These are phyloP conservation scores for Eupithecia vulgata DNA, from an alignment of 2,888 invertebrate genomes.

Conservation along the genomic window DNA sequence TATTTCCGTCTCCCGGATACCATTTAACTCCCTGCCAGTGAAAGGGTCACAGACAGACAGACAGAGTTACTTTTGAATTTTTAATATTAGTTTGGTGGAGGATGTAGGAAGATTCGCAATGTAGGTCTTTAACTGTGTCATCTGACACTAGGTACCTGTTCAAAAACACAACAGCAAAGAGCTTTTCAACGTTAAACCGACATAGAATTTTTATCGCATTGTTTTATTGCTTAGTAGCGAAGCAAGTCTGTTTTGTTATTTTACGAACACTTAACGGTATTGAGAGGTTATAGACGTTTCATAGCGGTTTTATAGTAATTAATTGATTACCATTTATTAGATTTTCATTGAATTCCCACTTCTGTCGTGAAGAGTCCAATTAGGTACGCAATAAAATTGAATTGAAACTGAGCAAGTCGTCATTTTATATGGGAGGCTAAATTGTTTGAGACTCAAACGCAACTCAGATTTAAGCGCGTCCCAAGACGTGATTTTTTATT, in stretches of 20 bases:
- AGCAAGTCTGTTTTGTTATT: constrained; percentile 3
- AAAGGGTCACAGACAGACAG: too few species aligned
- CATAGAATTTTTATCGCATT: background rate
- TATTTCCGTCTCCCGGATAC: too few species aligned
- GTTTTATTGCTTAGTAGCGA: background rate
- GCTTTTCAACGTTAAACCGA: background rate
- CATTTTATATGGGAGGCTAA: too few species aligned
- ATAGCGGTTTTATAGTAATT: background rate
- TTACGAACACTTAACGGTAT: constrained; percentile 4
- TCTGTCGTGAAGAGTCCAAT: background rate
- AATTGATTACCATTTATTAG: background rate
- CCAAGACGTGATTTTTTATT: too few species aligned
- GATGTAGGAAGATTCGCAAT: too few species aligned
- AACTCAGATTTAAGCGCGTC: too few species aligned
- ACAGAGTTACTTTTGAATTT: too few species aligned
- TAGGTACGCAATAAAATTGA: background rate
- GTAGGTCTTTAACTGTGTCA: background rate
- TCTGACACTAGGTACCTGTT: background rate
- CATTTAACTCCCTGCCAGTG: too few species aligned
- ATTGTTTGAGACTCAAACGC: too few species aligned
- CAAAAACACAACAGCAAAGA: background rate
- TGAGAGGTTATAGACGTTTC: constrained; percentile 6
- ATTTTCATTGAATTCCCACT: background rate
- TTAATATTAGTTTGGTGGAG: too few species aligned
- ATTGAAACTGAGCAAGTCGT: background rate